phyloP scores from a whole-genome alignment of 2,113 vertebrate genomes.

The Ptyas mucosa region DNA sequence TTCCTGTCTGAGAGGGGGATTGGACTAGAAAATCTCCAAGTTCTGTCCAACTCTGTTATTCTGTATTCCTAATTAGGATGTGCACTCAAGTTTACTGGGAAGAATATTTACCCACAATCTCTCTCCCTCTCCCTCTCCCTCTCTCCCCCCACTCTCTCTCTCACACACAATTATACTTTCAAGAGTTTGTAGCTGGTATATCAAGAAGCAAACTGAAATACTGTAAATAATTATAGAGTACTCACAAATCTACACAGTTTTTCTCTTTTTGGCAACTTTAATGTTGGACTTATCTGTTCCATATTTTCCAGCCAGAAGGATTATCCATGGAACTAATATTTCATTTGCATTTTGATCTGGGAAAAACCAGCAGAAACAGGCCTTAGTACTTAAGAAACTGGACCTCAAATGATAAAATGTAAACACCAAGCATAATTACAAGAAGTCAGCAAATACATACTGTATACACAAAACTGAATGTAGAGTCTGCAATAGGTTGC shows the following conservation, averaged over 20 bases:
- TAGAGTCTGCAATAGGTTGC: not conserved
- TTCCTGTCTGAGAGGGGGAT: not conserved
- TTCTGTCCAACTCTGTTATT: not conserved
- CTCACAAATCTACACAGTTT: not conserved
- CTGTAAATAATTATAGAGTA: not conserved
- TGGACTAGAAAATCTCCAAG: not conserved
- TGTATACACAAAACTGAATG: not conserved
- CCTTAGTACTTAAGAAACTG: conserved; percentile 48
- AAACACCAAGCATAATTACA: not conserved
- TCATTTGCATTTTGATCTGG: conserved; percentile 33
- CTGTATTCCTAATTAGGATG: not conserved
- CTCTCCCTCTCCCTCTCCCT: too few relatives aligned
- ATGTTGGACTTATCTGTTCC: conserved; percentile 33
- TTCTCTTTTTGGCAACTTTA: conserved; percentile 14
- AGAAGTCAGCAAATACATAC: not conserved
- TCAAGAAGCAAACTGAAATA: not conserved
- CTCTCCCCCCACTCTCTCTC: too few relatives aligned
- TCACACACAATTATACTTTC: not conserved
- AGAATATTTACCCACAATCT: not conserved
- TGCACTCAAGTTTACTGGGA: not conserved
- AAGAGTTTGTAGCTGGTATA: not conserved
- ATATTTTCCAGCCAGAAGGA: conserved; percentile 18
- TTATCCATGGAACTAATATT: conserved; percentile 37
- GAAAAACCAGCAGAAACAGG: not conserved
- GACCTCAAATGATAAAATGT: conserved; percentile 11